Base-by-base conservation (phyloP, 2,797 vertebrate species). In the Myotis pilosus region DNA sequence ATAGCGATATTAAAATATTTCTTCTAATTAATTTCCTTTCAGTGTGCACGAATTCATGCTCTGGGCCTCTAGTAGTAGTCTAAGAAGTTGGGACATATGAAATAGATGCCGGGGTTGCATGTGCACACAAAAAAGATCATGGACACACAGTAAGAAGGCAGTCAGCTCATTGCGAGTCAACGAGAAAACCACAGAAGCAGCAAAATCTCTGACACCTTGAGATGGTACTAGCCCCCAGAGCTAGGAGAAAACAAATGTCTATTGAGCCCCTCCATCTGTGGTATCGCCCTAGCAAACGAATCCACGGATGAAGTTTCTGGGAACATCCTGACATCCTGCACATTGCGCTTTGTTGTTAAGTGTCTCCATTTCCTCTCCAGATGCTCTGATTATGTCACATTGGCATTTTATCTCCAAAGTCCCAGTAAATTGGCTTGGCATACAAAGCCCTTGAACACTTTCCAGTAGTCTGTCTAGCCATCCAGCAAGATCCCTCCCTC, bases 371-470 rank as follows among this genome's bases (percentile, higher is more conserved):
- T 75, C 44, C 55, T 15, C 33, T 83, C n/a, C 17, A 30, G 25
- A 33, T 41, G n/a, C 6, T 57, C n/a, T 66, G 49, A 57, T 89
- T 80, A 28, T 78, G 66, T 57, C 44, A 47, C 36, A 7, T 7
- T 33, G n/a, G 10, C 64, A 9, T 87, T 93, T 84, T 51, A 74
- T 91, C 68, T 81, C 33, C 25, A 62, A 85, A 89, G 49, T 69
- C 33, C 25, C 30, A 51, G 60, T 38, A n/a, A 51, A 44, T 79
- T 57, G 80, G 33, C 28, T 20, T 53, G 38, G 8, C 57, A 51
- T 38, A 69, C 28, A 79, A 72, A 81, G 68, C 22, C 28, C 33
- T 68, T 57, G 2, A n/a, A 60, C 11, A 11, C 20, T 44, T 38
- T 5, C 11, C 28, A 19, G 23, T 3, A 30, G 25, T 86, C 57